A percentile compares a stretch with the other conserved stretches of the same genome.
These are phyloP conservation scores for Zaprionus africanus DNA, from an alignment of 1,140 invertebrate genomes.

Conservation along the genomic window DNA sequence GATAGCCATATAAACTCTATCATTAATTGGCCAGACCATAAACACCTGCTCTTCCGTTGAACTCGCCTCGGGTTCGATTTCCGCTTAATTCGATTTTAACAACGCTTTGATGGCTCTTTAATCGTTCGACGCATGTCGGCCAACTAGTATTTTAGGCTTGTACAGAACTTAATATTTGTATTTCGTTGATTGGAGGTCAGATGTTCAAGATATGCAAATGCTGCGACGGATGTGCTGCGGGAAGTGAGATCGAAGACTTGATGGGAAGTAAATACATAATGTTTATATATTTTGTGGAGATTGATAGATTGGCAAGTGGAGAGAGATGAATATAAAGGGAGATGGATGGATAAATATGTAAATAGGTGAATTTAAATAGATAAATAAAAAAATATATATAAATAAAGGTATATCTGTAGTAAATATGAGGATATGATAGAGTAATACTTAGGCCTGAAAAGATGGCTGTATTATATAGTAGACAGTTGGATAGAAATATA, in stretches of 20 bases:
- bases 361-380: no score
- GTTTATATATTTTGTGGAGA: neutral
- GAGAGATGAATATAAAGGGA: neutral
- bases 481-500: no score
- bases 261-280: neutral
- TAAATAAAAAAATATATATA: no score
- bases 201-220: slow-evolving; percentile 4
- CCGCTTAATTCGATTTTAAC: slow-evolving; percentile 10
- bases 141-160: neutral
- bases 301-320: neutral
- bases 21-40: slow-evolving; percentile 11
- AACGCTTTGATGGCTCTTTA: slow-evolving; percentile 6
- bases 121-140: slow-evolving; percentile 4
- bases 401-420: no score
- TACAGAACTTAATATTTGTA: slow-evolving; percentile 3
- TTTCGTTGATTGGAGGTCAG: slow-evolving; percentile 2
- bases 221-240: neutral
- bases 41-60: slow-evolving; percentile 3
- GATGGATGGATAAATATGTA: no score
- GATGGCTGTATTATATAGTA: no score
- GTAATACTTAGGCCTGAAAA: no score
- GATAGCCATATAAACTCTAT: neutral
- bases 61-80: slow-evolving; percentile 6
- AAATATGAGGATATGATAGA: no score
- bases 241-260: neutral